phyloP scores from a whole-genome alignment of 2,888 invertebrate species.

The Brenthis hecate region DNA sequence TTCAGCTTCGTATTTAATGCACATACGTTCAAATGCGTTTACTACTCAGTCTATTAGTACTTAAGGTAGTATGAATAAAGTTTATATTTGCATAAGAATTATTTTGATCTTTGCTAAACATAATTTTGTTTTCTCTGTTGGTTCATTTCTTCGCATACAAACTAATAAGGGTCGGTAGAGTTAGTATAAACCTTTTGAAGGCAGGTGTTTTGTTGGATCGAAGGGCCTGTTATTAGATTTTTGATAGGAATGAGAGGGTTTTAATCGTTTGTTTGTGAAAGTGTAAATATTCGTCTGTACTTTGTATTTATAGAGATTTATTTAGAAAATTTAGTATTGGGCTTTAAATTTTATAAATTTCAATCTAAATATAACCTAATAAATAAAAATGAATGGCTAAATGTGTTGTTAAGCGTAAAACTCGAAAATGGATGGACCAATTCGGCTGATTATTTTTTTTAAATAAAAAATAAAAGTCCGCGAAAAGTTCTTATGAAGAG shows the following conservation, averaged over 20 bases:
- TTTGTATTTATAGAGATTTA: neutral
- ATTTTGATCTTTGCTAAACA: constrained; percentile 18
- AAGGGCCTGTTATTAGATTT: constrained; percentile 19
- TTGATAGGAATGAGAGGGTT: constrained; percentile 13
- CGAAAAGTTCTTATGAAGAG: too few species aligned
- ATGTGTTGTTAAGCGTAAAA: too few species aligned
- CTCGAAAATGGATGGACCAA: too few species aligned
- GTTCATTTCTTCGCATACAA: constrained; percentile 48
- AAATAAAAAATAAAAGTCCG: too few species aligned
- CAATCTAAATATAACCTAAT: too few species aligned
- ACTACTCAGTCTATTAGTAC: constrained; percentile 14
- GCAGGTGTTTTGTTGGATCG: constrained; percentile 35
- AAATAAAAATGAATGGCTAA: too few species aligned
- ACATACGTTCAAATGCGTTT: neutral
- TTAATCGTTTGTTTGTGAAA: constrained; percentile 23
- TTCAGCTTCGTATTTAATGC: constrained; percentile 36
- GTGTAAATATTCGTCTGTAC: neutral
- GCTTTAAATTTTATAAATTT: neutral
- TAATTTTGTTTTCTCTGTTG: constrained; percentile 39
- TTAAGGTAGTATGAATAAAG: constrained; percentile 27
- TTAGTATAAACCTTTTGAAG: constrained; percentile 32
- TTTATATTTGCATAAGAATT: constrained; percentile 18
- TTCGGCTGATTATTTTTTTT: too few species aligned
- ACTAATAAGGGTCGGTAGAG: constrained; percentile 43
- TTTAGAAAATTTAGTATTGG: neutral